Evolutionary conservation across 92 coral and sea anemone genomes (phyloP), one percentile per base, ranked within the genome.

Genomic region (Bergia sp.): DNA sequence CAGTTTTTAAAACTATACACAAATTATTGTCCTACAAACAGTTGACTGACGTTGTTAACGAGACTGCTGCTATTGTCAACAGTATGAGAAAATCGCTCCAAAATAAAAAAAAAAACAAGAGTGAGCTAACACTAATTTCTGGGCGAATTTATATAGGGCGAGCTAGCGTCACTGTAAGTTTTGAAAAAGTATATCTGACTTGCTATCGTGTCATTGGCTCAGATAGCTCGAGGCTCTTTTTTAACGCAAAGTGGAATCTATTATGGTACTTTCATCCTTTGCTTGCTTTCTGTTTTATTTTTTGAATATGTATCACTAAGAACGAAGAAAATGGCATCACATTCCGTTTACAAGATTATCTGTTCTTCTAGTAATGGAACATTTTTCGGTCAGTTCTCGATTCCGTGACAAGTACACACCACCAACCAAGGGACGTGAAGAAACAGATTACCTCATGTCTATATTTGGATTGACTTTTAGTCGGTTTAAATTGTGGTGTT

Each of bases 361-460:
- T 18, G 23, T 61, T 2, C 58, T 45, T 18, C 16, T 6, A 53
- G 58, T 53, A 61, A 61, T 61, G 29, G 69, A 61, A 20, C 69
- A 61, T 4, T 61, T 21, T 57, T 16, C 29, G 29, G 29, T 16
- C n/a, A 61, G 69, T 61, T 61, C 69, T 73, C 36, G 82, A 79
- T 79, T 79, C 82, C 82, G 82, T 79, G 82, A 79, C 82, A 12
- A 37, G 0, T 29, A 43, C 85, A 4, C 2, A 37, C 37, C 13
- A 15, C 74, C 45, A 37, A 38, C 13, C 23, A 18, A 66, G 44
- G 47, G 67, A 84, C 67, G 53, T 36, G 87, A 49, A 84, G 61
- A 50, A 55, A 50, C 79, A 84, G 5, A 73, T 84, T 65, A 38
- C 87, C 29, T 84, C 37, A 71, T 71, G 61, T 71, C 43, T 84